Evolutionary conservation across 2,797 vertebrate species (phyloP).

Genomic region (Enteromius radiatus): DNA sequence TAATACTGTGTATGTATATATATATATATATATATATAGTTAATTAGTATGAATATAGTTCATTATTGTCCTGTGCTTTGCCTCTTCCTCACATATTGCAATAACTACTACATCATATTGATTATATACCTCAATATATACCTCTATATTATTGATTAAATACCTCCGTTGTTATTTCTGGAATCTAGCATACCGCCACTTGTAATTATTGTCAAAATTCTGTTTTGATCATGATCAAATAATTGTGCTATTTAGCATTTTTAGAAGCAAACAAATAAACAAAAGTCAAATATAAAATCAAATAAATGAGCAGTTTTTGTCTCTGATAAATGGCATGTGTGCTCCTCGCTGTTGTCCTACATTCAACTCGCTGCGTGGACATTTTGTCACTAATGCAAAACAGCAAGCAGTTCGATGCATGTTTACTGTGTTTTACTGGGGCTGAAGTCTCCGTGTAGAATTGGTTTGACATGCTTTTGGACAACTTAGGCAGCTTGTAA

Average conservation of each 20-base stretch:
- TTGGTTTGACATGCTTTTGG: constrained; percentile 33
- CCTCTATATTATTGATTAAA: background rate
- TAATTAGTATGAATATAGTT: no score
- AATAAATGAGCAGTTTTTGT: background rate
- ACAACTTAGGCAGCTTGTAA: constrained; percentile 31
- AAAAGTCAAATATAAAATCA: background rate
- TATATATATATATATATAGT: no score
- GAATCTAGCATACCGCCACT: background rate
- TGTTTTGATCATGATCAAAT: background rate
- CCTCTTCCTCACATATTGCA: background rate
- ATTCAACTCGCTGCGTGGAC: constrained; percentile 26
- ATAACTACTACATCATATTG: background rate
- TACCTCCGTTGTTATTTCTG: background rate
- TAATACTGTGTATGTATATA: no score
- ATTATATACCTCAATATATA: background rate
- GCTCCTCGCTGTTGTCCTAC: background rate
- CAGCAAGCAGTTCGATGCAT: constrained; percentile 25
- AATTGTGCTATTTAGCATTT: background rate
- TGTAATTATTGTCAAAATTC: background rate
- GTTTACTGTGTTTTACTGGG: constrained; percentile 17
- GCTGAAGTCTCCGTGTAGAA: constrained; percentile 12
- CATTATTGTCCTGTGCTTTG: background rate
- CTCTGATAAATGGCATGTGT: background rate
- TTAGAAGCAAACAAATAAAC: background rate
- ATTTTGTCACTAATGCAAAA: constrained; percentile 33